These are phyloP conservation scores for Drosophila asahinai DNA, from an alignment of 1,140 invertebrate species.

Conservation along the genomic window DNA sequence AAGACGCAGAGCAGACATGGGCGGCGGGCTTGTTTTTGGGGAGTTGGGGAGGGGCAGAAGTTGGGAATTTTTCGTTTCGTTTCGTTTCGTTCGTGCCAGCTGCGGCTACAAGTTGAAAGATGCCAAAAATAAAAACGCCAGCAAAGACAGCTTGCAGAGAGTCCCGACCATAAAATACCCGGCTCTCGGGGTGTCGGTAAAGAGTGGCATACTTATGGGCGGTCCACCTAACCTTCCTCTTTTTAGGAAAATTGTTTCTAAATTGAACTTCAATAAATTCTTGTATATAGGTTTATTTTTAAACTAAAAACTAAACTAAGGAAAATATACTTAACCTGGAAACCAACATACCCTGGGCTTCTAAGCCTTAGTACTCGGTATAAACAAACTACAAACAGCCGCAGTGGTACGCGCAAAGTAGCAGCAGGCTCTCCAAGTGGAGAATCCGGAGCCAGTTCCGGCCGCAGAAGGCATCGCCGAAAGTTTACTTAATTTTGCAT, in stretches of 20 bases:
- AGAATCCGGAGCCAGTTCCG: not conserved
- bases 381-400: slow-evolving; percentile 22
- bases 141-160: slow-evolving; percentile 3
- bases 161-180: not conserved
- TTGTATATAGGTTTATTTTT: too few species aligned
- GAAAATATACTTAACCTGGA: not conserved
- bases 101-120: slow-evolving; percentile 74
- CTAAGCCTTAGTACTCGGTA: too few species aligned
- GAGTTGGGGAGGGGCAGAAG: slow-evolving; percentile 40
- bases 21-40: slow-evolving; percentile 4
- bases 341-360: not conserved
- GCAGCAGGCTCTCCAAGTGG: not conserved
- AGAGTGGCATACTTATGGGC: too few species aligned
- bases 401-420: slow-evolving; percentile 3
- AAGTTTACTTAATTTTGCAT: slow-evolving; percentile 81
- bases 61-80: slow-evolving; percentile 59
- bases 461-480: slow-evolving; percentile 37
- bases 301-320: not conserved
- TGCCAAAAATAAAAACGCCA: slow-evolving; percentile 36
- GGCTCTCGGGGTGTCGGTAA: too few species aligned
- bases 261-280: too few species aligned
- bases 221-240: too few species aligned
- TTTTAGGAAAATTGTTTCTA: too few species aligned
- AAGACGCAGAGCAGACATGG: slow-evolving; percentile 61
- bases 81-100: slow-evolving; percentile 57